A percentile compares a stretch with the other conserved stretches of the same genome.
These are phyloP conservation scores for Catostomus latipinnis DNA, from an alignment of 2,797 vertebrate genomes.

Conservation along the genomic window DNA sequence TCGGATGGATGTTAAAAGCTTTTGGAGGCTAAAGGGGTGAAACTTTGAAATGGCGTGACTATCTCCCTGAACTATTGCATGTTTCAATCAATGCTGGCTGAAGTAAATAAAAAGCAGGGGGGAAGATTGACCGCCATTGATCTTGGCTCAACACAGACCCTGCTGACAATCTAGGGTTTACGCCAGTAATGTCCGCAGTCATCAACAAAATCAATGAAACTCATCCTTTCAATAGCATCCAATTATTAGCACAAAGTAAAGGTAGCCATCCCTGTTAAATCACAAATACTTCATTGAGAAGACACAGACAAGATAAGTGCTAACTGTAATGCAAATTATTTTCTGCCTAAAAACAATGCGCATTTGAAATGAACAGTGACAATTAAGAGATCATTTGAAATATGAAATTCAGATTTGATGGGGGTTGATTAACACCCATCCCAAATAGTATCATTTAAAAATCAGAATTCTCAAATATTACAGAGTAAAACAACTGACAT, in stretches of 20 bases:
- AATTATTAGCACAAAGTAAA: constrained; percentile 97
- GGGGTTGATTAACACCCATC: background rate
- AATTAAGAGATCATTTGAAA: background rate
- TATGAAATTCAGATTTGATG: background rate
- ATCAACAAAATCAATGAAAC: constrained; percentile 96
- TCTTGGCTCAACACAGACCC: constrained; percentile 87
- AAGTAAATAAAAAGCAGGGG: constrained; percentile 87
- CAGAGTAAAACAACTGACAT: background rate
- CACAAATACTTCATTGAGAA: constrained; percentile 87
- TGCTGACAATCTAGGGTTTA: constrained; percentile 88
- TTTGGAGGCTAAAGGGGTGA: constrained; percentile 66
- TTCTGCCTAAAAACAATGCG: constrained; percentile 28
- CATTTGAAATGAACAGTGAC: background rate
- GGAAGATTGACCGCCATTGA: constrained; percentile 91
- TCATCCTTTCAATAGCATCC: constrained; percentile 98
- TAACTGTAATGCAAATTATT: constrained; percentile 80
- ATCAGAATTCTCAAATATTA: background rate
- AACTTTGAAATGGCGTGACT: constrained; percentile 87
- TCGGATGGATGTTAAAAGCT: background rate
- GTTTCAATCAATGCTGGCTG: constrained; percentile 89
- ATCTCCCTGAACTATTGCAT: constrained; percentile 81
- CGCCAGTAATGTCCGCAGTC: constrained; percentile 90
- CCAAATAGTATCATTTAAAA: background rate
- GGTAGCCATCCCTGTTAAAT: constrained; percentile 88
- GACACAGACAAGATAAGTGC: constrained; percentile 82